These are phyloP conservation scores for Ardeotis arabs DNA, from an alignment of 2,113 vertebrate genomes.

Conservation along the genomic window DNA sequence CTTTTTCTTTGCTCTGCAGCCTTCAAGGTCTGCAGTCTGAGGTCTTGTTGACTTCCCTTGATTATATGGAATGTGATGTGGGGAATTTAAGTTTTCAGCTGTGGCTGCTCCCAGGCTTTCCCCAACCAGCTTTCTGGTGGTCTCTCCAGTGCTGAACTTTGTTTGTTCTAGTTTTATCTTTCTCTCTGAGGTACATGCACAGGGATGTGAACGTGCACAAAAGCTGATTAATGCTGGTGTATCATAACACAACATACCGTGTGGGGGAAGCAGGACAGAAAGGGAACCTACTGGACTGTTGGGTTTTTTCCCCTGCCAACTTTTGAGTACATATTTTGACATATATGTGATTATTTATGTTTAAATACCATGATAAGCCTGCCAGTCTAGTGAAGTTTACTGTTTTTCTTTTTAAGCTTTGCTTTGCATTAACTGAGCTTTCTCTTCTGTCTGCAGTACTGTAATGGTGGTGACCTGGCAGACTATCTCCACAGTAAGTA, in stretches of 20 bases:
- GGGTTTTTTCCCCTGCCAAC: neutral
- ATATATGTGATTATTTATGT: neutral
- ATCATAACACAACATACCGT: rapidly evolving
- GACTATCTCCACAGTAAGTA: constrained; percentile 97
- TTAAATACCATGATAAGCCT: neutral
- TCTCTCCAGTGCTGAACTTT: neutral
- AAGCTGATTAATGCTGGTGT: neutral
- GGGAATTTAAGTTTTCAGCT: neutral
- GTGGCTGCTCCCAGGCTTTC: neutral
- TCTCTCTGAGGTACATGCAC: neutral
- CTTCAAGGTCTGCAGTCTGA: neutral
- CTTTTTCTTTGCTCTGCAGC: neutral
- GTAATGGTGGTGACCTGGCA: constrained; percentile 95
- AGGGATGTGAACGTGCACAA: neutral
- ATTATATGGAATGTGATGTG: neutral
- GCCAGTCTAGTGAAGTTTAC: neutral
- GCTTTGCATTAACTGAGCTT: neutral
- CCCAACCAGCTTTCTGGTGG: neutral
- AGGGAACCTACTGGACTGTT: neutral
- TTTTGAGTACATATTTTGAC: neutral
- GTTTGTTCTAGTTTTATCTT: neutral
- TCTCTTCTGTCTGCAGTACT: constrained; percentile 83
- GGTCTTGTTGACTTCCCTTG: neutral
- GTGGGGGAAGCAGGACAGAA: neutral
- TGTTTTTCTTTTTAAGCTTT: neutral